A percentile compares a stretch with the other conserved stretches of the same genome.
Conservation (phyloP, 2,888 invertebrate species). For the Drosophila nr. perissopoda region DNA sequence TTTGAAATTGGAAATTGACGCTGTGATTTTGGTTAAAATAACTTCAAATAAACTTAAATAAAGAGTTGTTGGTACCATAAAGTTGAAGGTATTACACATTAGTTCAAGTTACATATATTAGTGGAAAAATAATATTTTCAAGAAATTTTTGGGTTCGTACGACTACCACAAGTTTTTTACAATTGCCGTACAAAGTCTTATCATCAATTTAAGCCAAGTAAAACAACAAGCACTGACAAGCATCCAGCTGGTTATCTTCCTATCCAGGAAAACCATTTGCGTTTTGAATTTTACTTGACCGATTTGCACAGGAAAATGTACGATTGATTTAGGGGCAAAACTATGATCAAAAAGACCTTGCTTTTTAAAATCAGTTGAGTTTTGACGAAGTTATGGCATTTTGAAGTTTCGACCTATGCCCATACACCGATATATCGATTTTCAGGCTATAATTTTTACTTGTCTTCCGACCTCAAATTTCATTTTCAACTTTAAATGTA, state of each 20-base stretch:
- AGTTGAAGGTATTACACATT: neutral
- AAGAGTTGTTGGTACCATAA: neutral
- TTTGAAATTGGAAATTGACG: neutral
- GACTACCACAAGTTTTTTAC: neutral
- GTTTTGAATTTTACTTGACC: neutral
- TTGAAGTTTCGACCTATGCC: too few species aligned
- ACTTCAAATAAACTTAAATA: neutral
- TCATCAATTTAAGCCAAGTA: neutral
- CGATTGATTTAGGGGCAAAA: too few species aligned
- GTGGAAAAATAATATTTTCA: neutral
- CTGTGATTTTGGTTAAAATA: neutral
- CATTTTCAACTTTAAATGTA: too few species aligned
- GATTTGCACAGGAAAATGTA: neutral
- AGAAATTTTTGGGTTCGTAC: neutral
- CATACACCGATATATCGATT: too few species aligned
- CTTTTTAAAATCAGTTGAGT: too few species aligned
- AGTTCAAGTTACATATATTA: neutral
- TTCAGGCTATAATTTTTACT: too few species aligned
- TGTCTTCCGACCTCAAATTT: too few species aligned
- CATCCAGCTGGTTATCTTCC: neutral
- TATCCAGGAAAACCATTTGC: neutral
- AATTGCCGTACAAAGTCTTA: conserved; percentile 5
- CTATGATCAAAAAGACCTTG: too few species aligned
- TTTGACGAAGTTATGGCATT: too few species aligned
- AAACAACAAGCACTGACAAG: conserved; percentile 19